phyloP scores from a whole-genome alignment of 2,888 invertebrate genomes.

The Phyto melanocephala region DNA sequence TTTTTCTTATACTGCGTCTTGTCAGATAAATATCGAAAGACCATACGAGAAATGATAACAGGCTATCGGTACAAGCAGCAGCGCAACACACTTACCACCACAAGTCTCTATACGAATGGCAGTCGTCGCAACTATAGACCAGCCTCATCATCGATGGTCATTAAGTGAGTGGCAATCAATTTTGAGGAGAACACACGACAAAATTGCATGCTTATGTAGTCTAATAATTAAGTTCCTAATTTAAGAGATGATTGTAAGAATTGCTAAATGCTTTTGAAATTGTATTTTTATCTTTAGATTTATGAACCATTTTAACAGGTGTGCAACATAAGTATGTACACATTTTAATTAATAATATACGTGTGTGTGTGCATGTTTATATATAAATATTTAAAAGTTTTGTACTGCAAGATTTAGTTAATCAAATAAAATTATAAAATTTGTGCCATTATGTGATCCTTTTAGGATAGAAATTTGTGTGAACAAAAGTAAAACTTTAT shows the following conservation, averaged over 20 bases:
- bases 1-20: conserved; percentile 88
- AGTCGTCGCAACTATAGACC: conserved; percentile 70
- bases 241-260: background rate
- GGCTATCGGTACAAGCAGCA: conserved; percentile 73
- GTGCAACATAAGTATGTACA: no score
- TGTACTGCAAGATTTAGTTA: background rate
- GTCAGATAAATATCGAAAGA: conserved; percentile 86
- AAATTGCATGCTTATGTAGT: conserved; percentile 26
- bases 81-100: conserved; percentile 70
- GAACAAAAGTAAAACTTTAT: background rate
- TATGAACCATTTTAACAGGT: background rate
- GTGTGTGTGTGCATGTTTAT: no score
- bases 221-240: background rate
- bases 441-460: conserved; percentile 76
- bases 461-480: conserved; percentile 42
- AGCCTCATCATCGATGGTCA: conserved; percentile 47
- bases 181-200: conserved; percentile 25
- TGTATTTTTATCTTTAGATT: background rate
- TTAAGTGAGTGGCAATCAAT: conserved; percentile 47
- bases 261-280: background rate
- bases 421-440: conserved; percentile 11
- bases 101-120: conserved; percentile 72
- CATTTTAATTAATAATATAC: no score
- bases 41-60: conserved; percentile 78
- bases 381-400: background rate